Evolutionary conservation across 2,888 invertebrate genomes (phyloP).

Genomic region (Cheilosia scutellata): DNA sequence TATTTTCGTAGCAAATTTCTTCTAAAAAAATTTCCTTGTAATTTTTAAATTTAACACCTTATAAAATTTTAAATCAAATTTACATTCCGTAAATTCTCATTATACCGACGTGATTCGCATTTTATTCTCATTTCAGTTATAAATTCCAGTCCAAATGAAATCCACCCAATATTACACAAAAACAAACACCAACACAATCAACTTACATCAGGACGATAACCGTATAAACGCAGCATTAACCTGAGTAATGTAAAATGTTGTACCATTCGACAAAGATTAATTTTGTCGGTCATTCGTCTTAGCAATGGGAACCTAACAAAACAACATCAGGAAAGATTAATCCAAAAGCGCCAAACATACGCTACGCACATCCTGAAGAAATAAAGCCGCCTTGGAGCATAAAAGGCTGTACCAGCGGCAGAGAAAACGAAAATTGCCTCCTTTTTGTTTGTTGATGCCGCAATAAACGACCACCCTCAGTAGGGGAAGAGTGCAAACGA

Average conservation of each 20-base stretch:
- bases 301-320: slow-evolving; percentile 58
- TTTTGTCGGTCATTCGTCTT: slow-evolving; percentile 63
- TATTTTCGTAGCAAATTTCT: background rate
- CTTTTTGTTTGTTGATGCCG: slow-evolving; percentile 57
- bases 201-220: slow-evolving; percentile 44
- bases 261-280: slow-evolving; percentile 72
- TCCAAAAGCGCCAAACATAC: slow-evolving; percentile 36
- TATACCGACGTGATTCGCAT: slow-evolving; percentile 10
- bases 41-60: background rate
- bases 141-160: slow-evolving; percentile 53
- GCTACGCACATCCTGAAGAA: slow-evolving; percentile 2
- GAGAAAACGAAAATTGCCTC: slow-evolving; percentile 42
- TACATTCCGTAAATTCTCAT: slow-evolving; percentile 21
- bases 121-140: slow-evolving; percentile 38
- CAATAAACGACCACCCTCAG: slow-evolving; percentile 59
- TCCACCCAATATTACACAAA: slow-evolving; percentile 21
- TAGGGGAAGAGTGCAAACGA: slow-evolving; percentile 15
- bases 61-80: slow-evolving; percentile 10
- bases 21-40: background rate
- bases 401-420: slow-evolving; percentile 13
- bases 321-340: slow-evolving; percentile 44
- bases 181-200: slow-evolving; percentile 32
- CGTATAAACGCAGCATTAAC: slow-evolving; percentile 82
- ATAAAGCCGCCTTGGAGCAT: background rate
- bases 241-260: slow-evolving; percentile 73